Evolutionary conservation across 2,113 vertebrate species (phyloP).

Genomic region (Mus musculus): DNA sequence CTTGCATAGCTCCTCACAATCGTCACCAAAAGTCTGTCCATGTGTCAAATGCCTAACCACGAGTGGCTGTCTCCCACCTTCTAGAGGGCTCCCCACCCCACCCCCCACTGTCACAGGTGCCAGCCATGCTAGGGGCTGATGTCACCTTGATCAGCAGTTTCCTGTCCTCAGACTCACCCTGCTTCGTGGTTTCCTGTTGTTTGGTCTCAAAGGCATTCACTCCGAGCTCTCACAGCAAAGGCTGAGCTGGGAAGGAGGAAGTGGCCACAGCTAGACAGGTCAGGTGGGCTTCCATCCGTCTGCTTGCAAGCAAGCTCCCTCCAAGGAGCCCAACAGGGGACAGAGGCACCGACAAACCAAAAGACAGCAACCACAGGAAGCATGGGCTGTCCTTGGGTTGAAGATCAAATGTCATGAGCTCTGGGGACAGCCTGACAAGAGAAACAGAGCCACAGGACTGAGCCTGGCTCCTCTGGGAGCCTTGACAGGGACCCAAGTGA

Average conservation of each 20-base stretch:
- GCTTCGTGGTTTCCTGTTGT: not conserved
- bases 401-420: not conserved
- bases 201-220: not conserved
- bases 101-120: not conserved
- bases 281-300: not conserved
- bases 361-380: not conserved
- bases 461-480: not conserved
- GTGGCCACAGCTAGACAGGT: too few relatives aligned
- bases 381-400: too few relatives aligned
- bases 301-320: not conserved
- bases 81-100: not conserved
- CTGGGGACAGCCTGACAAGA: not conserved
- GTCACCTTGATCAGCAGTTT: not conserved
- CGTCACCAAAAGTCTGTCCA: not conserved
- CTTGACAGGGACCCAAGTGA: not conserved
- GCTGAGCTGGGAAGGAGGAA: not conserved
- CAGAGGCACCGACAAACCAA: too few relatives aligned
- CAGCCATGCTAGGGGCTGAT: fast-evolving
- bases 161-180: not conserved
- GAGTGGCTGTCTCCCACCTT: not conserved
- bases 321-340: not conserved
- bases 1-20: not conserved
- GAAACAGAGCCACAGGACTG: fast-evolving
- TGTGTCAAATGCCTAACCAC: not conserved
- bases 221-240: not conserved